A percentile compares a stretch with the other conserved stretches of the same genome.
Conservation (phyloP, 2,888 invertebrate species). For the Zhuqinia jingwanae region DNA sequence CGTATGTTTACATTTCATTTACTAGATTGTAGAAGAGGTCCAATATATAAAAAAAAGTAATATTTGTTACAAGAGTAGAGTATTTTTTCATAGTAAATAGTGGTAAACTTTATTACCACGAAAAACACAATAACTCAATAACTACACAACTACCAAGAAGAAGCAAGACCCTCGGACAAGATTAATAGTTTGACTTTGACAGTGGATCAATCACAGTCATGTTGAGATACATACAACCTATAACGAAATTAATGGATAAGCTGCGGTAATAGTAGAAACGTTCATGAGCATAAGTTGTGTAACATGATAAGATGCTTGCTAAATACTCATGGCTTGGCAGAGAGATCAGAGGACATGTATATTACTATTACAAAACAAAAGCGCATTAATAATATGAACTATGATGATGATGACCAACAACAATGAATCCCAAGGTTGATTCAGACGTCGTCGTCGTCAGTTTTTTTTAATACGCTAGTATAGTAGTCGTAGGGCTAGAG, state of each 20-base stretch:
- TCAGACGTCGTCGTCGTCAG: background rate
- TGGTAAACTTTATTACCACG: background rate
- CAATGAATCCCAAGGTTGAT: conserved; percentile 55
- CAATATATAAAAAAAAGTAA: conserved; percentile 36
- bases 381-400: background rate
- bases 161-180: conserved; percentile 58
- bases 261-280: too few relatives aligned
- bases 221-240: too few relatives aligned
- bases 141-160: background rate
- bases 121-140: background rate
- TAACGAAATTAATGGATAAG: conserved; percentile 44
- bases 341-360: conserved; percentile 52
- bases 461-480: conserved; percentile 10
- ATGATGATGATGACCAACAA: conserved; percentile 24
- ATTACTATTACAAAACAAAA: conserved; percentile 41
- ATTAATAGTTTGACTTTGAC: conserved; percentile 66
- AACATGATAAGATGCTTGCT: conserved; percentile 26
- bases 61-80: conserved; percentile 5
- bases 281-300: too few relatives aligned
- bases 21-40: too few relatives aligned
- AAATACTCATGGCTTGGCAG: background rate
- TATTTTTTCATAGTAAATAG: background rate
- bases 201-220: conserved; percentile 52
- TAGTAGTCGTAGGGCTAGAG: background rate
- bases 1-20: conserved; percentile 40